Evolutionary conservation across 2,797 vertebrate genomes (phyloP).

Genomic region (Falco berigora): DNA sequence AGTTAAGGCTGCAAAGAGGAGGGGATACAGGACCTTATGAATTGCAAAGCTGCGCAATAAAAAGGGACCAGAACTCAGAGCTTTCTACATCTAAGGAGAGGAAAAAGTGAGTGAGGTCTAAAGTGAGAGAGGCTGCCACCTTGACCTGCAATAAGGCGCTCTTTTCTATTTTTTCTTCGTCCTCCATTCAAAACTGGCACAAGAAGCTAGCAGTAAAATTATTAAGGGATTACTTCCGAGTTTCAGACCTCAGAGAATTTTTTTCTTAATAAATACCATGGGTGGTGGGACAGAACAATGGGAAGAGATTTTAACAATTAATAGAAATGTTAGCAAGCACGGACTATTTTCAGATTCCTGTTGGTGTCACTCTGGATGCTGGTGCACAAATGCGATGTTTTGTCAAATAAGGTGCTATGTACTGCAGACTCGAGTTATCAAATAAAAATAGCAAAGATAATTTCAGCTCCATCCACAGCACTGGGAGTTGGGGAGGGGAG

Average conservation of each 20-base stretch:
- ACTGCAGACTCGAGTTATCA: neutral
- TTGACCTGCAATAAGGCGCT: neutral
- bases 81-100: neutral
- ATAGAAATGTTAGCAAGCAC: neutral
- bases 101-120: neutral
- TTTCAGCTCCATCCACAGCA: neutral
- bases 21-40: neutral
- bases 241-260: neutral
- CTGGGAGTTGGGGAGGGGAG: neutral
- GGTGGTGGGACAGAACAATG: neutral
- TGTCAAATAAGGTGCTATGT: constrained; percentile 9
- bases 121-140: neutral
- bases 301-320: neutral
- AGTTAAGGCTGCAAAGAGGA: neutral
- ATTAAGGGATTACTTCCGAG: neutral
- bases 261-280: neutral
- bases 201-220: neutral
- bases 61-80: neutral
- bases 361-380: neutral
- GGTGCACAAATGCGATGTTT: neutral
- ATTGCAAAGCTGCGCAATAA: neutral
- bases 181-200: neutral
- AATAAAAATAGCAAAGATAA: constrained; percentile 34
- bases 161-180: neutral
- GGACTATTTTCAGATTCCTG: neutral